Conservation (phyloP, 2,797 vertebrate species). For the Pangasius macronema region DNA sequence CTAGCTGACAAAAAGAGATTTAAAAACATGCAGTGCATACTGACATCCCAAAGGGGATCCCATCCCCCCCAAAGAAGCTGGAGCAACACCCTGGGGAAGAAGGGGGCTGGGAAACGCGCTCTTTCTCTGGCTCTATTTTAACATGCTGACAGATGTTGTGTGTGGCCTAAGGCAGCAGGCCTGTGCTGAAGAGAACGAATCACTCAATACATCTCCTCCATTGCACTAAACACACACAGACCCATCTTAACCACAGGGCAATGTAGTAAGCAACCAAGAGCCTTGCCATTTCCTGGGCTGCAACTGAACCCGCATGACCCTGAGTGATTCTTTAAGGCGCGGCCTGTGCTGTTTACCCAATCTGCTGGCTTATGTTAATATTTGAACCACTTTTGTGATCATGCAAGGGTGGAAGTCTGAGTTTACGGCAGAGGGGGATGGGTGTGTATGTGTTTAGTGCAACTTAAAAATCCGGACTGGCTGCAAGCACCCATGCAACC, state of each 20-base stretch:
- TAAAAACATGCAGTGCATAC: conserved; percentile 22
- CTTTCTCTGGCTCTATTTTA: conserved; percentile 58
- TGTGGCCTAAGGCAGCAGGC: conserved; percentile 64
- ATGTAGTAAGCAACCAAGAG: conserved; percentile 45
- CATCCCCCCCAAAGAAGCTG: conserved; percentile 69
- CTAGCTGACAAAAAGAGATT: conserved; percentile 22
- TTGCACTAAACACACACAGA: not conserved
- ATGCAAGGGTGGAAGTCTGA: conserved; percentile 16
- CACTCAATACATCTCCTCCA: conserved; percentile 15
- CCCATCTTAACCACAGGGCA: conserved; percentile 5
- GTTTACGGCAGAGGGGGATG: conserved; percentile 31
- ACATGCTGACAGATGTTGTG: conserved; percentile 69
- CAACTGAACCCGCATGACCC: conserved; percentile 41
- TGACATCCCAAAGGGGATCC: conserved; percentile 49
- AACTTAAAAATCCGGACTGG: not conserved
- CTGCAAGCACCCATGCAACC: not conserved
- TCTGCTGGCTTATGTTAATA: conserved; percentile 67
- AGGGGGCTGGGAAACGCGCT: conserved; percentile 68
- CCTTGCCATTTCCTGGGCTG: conserved; percentile 26
- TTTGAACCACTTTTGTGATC: conserved; percentile 58
- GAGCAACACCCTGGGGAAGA: conserved; percentile 50
- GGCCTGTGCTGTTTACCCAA: conserved; percentile 62
- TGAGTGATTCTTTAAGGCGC: not conserved
- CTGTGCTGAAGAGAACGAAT: conserved; percentile 25
- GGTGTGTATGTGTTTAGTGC: conserved; percentile 6